Conservation (phyloP, 37 sponge, comb jelly and placozoan species). For the Ephydatia muelleri region DNA sequence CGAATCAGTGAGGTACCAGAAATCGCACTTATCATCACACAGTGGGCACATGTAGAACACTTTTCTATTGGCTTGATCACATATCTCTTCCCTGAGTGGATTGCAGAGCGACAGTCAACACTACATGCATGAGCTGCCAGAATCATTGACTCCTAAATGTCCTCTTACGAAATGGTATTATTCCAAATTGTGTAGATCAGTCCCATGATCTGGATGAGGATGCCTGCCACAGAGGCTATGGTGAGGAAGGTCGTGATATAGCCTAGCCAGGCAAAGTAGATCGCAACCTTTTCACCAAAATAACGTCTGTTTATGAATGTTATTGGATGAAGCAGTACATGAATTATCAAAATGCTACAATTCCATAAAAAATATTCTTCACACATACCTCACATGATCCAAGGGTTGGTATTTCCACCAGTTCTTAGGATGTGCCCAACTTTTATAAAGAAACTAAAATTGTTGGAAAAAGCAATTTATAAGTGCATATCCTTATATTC, state of each 20-base stretch:
- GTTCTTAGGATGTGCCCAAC: slow-evolving; percentile 43
- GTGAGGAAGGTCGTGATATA: slow-evolving; percentile 55
- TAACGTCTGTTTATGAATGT: no score
- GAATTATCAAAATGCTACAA: background rate
- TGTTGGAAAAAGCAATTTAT: background rate
- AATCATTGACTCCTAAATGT: no score
- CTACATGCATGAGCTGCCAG: background rate
- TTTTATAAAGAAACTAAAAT: slow-evolving; percentile 50
- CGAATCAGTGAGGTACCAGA: slow-evolving; percentile 46
- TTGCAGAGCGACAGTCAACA: background rate
- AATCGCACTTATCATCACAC: slow-evolving; percentile 61
- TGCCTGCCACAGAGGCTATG: slow-evolving; percentile 26
- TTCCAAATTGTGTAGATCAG: slow-evolving; percentile 42
- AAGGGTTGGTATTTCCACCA: slow-evolving; percentile 62
- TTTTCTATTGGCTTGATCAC: slow-evolving; percentile 7
- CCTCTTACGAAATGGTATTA: slow-evolving; percentile 83
- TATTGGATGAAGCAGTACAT: no score
- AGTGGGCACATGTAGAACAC: slow-evolving; percentile 73
- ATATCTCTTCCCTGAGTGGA: slow-evolving; percentile 14
- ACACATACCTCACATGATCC: slow-evolving; percentile 45
- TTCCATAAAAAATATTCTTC: background rate
- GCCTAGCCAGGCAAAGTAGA: no score
- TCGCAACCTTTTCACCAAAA: no score
- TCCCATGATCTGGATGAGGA: slow-evolving; percentile 9
- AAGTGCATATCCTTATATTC: background rate